Evolutionary conservation across 2,113 vertebrate genomes (phyloP), one percentile per base, ranked within the genome.

Genomic region (Catharus fuscescens): DNA sequence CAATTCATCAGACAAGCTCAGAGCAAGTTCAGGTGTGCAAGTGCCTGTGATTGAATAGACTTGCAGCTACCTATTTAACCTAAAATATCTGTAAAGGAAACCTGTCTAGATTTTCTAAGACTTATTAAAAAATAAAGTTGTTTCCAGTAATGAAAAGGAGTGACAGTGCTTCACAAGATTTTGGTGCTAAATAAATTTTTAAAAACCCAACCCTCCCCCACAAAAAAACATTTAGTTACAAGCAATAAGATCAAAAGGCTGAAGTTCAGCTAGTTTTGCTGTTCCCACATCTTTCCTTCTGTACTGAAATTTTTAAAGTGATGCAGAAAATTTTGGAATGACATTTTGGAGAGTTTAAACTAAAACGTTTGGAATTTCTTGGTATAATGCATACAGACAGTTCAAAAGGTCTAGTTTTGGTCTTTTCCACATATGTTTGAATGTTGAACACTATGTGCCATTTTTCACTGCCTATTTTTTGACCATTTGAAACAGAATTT

Each of bases 201-300:
- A 38, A 40, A 26, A 45, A 7, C 47, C 1, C 2, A 38, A 19
- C 13, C 6, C 9, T 5, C 5, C 6, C 14, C 15, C 2, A 2
- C 1, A 28, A 3, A 42, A 40, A 78, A 38, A 3, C 14, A 17
- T 48, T 76, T 54, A 32, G 21, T 54, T 81, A 40, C 9, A 69
- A 62, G 18, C 17, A 69, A 20, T 50, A 18, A 13, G 8, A 60
- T 48, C 38, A 59, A 84, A 64, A 82, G 8, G 15, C 18, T 84
- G 48, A 80, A 67, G n/a, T 26, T 28, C 12, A 50, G 54, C 21
- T 45, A n/a, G 23, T 54, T 83, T 66, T 73, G 25, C 59, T 50
- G 6, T 72, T 80, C 16, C 16, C 13, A 23, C 5, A 2, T 89
- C 45, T 13, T 42, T 67, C 15, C 38, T 70, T 80, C 21, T 53